Conservation (phyloP, 2,888 invertebrate genomes). For the Cotesia congregata region DNA sequence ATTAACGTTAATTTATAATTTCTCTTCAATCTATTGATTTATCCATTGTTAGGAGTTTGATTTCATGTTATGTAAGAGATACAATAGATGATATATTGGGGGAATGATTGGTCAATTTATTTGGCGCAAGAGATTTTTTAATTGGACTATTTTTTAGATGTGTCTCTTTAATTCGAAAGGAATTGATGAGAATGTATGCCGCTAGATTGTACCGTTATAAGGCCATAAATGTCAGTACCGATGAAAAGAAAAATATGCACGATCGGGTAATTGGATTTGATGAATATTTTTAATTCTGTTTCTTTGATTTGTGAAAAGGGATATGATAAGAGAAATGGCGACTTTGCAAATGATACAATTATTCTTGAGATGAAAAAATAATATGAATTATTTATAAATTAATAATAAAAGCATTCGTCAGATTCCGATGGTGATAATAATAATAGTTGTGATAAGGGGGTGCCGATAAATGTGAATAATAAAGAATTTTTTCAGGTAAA, state of each 20-base stretch:
- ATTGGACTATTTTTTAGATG: not conserved
- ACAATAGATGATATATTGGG: no score
- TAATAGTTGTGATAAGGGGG: not conserved
- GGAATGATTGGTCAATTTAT: no score
- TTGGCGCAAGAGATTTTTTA: not conserved
- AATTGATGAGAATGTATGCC: not conserved
- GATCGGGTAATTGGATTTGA: not conserved
- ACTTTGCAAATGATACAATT: no score
- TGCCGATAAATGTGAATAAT: not conserved
- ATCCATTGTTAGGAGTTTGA: no score
- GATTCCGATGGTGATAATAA: not conserved
- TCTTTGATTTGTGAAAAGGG: not conserved
- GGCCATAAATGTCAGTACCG: not conserved
- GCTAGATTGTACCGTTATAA: not conserved
- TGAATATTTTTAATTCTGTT: not conserved
- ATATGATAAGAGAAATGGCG: no score
- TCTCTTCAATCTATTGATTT: no score
- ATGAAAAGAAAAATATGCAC: not conserved
- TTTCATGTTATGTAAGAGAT: no score
- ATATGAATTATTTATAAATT: not conserved
- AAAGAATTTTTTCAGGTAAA: not conserved
- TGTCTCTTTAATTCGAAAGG: not conserved
- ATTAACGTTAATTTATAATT: not conserved
- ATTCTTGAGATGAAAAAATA: no score
- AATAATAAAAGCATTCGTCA: not conserved